phyloP scores from a whole-genome alignment of 2,113 vertebrate genomes.

The Calidris pygmaea region DNA sequence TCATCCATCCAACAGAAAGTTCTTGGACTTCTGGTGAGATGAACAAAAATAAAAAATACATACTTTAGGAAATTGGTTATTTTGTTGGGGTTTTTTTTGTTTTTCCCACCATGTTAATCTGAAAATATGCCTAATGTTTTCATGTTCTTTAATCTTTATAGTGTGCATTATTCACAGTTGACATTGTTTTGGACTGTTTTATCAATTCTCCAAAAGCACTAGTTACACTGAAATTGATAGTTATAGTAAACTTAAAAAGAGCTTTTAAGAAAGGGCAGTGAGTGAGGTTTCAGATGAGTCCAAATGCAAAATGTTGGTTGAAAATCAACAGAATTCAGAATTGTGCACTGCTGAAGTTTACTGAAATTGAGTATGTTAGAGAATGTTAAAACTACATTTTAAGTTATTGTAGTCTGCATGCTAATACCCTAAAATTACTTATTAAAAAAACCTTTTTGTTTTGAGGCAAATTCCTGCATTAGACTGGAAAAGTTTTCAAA shows the following conservation, averaged over 20 bases:
- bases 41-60: background rate
- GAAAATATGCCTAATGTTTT: background rate
- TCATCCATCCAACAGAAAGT: constrained; percentile 99
- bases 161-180: background rate
- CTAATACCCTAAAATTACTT: background rate
- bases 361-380: background rate
- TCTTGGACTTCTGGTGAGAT: constrained; percentile 94
- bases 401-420: background rate
- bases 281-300: background rate
- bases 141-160: background rate
- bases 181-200: background rate
- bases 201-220: background rate
- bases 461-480: background rate
- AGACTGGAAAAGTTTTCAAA: background rate
- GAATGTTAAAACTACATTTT: background rate
- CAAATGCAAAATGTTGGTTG: background rate
- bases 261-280: background rate
- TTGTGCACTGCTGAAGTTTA: background rate
- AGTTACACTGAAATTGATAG: background rate
- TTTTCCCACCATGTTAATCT: background rate
- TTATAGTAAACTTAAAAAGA: background rate
- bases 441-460: background rate
- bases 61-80: background rate
- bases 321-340: background rate
- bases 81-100: background rate